Evolutionary conservation across 2,113 vertebrate genomes (phyloP).

Genomic region (Neodontobutis hainanensis): DNA sequence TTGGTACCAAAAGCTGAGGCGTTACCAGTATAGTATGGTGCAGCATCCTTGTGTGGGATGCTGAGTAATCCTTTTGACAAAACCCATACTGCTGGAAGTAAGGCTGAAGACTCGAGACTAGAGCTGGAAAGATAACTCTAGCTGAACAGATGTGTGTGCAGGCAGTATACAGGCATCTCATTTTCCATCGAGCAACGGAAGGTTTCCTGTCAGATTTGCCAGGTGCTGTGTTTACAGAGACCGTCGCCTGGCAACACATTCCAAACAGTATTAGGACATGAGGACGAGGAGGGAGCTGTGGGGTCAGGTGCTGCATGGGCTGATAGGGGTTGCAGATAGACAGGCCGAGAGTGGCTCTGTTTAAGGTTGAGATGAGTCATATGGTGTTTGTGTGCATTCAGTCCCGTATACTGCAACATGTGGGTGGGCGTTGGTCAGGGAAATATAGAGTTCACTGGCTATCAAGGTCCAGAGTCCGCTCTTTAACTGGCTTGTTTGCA

Average conservation of each 20-base stretch:
- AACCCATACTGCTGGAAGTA: slow-evolving; percentile 6
- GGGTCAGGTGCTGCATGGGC: slow-evolving; percentile 42
- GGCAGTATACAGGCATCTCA: slow-evolving; percentile 49
- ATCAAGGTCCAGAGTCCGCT: slow-evolving; percentile 65
- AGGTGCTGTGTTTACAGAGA: slow-evolving; percentile 73
- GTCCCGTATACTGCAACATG: slow-evolving; percentile 51
- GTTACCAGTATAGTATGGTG: no score
- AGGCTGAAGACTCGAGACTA: slow-evolving; percentile 14
- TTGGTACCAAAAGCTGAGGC: no score
- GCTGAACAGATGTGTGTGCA: slow-evolving; percentile 40
- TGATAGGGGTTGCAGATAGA: neutral
- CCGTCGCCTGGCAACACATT: slow-evolving; percentile 73
- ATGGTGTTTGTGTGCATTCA: slow-evolving; percentile 48
- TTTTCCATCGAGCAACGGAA: slow-evolving; percentile 61
- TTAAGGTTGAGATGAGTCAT: slow-evolving; percentile 54
- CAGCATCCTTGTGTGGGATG: neutral
- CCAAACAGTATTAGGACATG: slow-evolving; percentile 68
- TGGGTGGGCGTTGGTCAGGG: slow-evolving; percentile 40
- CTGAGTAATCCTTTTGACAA: neutral
- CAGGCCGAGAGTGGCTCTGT: neutral
- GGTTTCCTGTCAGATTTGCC: slow-evolving; percentile 76
- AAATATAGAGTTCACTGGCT: slow-evolving; percentile 42
- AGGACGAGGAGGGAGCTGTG: slow-evolving; percentile 49
- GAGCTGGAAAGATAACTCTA: slow-evolving; percentile 18
- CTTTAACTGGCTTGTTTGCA: slow-evolving; percentile 56